Evolutionary conservation across 2,113 vertebrate species (phyloP).

Genomic region (Zeus faber): DNA sequence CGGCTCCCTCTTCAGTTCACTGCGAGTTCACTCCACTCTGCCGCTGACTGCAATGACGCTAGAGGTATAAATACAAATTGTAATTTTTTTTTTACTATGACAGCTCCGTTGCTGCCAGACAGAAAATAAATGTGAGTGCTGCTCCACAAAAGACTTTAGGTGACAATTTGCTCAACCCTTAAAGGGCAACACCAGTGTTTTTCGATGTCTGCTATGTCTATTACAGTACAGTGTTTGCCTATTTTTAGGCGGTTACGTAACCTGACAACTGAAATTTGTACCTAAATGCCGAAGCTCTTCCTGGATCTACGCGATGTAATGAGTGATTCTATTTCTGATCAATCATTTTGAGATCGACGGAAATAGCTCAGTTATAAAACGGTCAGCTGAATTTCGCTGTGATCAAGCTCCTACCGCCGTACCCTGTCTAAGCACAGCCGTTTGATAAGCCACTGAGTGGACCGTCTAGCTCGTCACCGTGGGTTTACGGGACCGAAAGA

Average conservation of each 20-base stretch:
- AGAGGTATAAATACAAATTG: conserved; percentile 59
- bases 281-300: too few relatives aligned
- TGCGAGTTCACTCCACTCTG: conserved; percentile 55
- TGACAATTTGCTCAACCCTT: conserved; percentile 52
- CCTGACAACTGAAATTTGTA: too few relatives aligned
- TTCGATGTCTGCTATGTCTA: neutral
- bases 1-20: conserved; percentile 62
- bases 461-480: too few relatives aligned
- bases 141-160: conserved; percentile 42
- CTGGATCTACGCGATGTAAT: too few relatives aligned
- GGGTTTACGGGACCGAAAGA: too few relatives aligned
- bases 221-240: neutral
- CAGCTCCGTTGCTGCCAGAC: conserved; percentile 32
- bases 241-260: neutral
- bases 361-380: too few relatives aligned
- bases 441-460: too few relatives aligned
- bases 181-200: conserved; percentile 51
- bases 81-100: conserved; percentile 41
- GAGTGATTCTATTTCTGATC: too few relatives aligned
- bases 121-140: conserved; percentile 31
- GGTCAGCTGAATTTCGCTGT: too few relatives aligned
- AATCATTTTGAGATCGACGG: too few relatives aligned
- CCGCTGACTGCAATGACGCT: conserved; percentile 55
- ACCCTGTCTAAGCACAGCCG: too few relatives aligned
- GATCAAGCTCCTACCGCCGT: too few relatives aligned